These are phyloP conservation scores for Castor canadensis DNA, from an alignment of 2,113 vertebrate species.

Conservation along the genomic window DNA sequence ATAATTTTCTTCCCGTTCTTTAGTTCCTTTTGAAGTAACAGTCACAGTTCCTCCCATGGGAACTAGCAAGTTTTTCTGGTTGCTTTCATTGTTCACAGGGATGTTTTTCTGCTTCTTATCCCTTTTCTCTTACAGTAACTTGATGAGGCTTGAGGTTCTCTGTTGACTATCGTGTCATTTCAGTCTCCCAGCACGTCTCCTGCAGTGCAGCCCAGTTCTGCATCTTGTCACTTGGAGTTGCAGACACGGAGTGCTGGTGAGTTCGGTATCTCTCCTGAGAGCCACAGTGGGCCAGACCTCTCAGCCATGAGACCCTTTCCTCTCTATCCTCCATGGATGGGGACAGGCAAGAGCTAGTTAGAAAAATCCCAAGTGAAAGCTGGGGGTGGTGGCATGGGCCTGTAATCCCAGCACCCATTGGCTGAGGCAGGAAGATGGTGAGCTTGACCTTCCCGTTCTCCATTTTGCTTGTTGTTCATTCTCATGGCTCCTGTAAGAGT, in stretches of 20 bases:
- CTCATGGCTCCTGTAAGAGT: too few relatives aligned
- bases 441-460: neutral
- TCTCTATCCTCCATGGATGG: neutral
- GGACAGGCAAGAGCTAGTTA: neutral
- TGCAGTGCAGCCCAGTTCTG: too few relatives aligned
- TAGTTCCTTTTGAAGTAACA: neutral
- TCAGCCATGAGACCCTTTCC: too few relatives aligned
- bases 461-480: too few relatives aligned
- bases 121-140: too few relatives aligned
- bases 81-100: too few relatives aligned
- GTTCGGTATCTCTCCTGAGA: accelerated
- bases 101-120: neutral
- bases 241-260: neutral
- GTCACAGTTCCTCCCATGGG: too few relatives aligned
- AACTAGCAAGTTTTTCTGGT: too few relatives aligned
- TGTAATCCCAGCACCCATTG: too few relatives aligned
- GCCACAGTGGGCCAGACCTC: too few relatives aligned
- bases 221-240: neutral
- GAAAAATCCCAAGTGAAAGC: neutral
- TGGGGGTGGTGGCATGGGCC: too few relatives aligned
- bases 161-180: neutral
- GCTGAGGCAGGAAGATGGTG: too few relatives aligned
- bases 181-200: neutral
- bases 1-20: neutral
- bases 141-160: neutral